Evolutionary conservation across 2,888 invertebrate genomes (phyloP), one percentile per base, ranked within the genome.

Genomic region (Agriopis marginaria): DNA sequence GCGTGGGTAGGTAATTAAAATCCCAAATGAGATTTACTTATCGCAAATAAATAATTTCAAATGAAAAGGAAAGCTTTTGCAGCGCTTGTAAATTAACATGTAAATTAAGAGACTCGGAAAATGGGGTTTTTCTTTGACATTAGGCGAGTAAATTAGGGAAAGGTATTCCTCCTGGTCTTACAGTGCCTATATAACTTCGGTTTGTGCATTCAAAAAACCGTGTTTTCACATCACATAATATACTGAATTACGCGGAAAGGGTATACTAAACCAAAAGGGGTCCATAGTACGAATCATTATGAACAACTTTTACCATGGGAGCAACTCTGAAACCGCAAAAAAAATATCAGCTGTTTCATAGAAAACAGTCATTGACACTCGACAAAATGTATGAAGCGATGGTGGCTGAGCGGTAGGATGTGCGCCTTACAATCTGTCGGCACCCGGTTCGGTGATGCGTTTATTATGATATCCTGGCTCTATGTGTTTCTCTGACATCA

Each of bases 1-100:
- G 68, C 75, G 72, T 74, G 66, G 69, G 66, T 66, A 63, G 60
- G 71, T 74, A 77, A 79, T 79, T 77, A 77, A 76, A 77, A 79
- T 73, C 74, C 72, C 72, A 74, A 77, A 79, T 79, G 77, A 75
- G 77, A 76, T 79, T 79, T 77, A 77, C 79, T 77, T 79, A 79
- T 77, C 74, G 76, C 77, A 77, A 77, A 77, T 77, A 79, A 77
- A 79, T 79, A 79, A 76, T 79, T 77, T 74, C 58, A 64, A 78
- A 75, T 66, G 71, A 66, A 70, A 76, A 70, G 76, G 72, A 79
- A 77, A 75, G 75, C 75, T 77, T 77, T 76, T 73, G 74, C 72
- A 65, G 63, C 69, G 54, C 71, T 70, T 75, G 67, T 72, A 75
- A 77, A 77, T 77, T 77, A 74, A 75, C 75, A 79, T 79, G 76